Percentiles rank a stretch among this genome's conserved stretches.
These are phyloP conservation scores for Scaptomyza hsui DNA, from an alignment of 1,140 invertebrate species.

Conservation along the genomic window DNA sequence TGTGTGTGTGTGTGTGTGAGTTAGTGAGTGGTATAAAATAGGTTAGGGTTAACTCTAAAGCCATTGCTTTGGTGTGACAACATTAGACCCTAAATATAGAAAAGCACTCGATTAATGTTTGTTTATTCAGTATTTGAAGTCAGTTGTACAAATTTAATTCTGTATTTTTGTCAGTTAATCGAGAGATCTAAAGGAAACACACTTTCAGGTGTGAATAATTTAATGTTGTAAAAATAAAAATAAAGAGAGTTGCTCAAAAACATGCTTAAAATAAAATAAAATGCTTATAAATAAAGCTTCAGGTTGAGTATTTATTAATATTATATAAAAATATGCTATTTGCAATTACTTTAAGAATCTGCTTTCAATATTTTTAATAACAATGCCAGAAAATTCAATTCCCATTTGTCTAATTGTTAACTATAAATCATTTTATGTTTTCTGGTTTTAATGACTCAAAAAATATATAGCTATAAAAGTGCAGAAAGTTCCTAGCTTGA, in stretches of 20 bases:
- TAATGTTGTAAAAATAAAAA: constrained; percentile 47
- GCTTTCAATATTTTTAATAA: no score
- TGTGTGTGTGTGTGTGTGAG: constrained; percentile 15
- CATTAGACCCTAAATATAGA: constrained; percentile 19
- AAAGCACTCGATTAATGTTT: constrained; percentile 19
- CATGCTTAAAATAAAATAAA: background rate
- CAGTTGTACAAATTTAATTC: background rate
- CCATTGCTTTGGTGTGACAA: constrained; percentile 18
- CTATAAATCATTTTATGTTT: constrained; percentile 1
- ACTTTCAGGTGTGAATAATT: constrained; percentile 54
- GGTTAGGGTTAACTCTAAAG: constrained; percentile 15
- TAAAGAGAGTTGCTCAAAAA: background rate
- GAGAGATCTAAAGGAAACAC: constrained; percentile 5
- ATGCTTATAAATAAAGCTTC: no score
- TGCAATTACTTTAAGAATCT: no score
- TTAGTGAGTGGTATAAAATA: constrained; percentile 9
- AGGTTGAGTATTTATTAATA: no score
- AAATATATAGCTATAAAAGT: constrained; percentile 15
- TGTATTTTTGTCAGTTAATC: constrained; percentile 22
- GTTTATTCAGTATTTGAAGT: constrained; percentile 5
- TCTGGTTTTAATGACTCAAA: background rate
- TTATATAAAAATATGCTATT: no score
- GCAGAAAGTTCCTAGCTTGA: background rate
- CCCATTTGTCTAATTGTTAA: background rate
- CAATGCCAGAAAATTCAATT: background rate